Evolutionary conservation across 2,113 vertebrate species (phyloP).

Genomic region (Scolopax mira): DNA sequence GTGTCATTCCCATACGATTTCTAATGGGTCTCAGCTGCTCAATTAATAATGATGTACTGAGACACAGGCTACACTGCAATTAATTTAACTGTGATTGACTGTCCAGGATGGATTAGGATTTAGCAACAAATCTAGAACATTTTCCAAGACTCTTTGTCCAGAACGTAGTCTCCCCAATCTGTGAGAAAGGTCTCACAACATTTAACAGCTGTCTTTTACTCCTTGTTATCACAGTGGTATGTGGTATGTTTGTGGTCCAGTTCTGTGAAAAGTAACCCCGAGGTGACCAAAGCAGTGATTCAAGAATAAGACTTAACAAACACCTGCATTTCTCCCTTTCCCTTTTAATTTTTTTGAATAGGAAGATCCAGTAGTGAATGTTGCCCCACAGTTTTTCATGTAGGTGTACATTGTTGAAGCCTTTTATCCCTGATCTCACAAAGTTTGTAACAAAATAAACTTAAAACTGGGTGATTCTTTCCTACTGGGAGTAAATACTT

Average conservation of each 20-base stretch:
- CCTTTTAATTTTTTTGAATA: not conserved
- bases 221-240: not conserved
- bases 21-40: not conserved
- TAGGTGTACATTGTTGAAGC: not conserved
- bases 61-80: rapidly evolving
- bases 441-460: not conserved
- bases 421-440: not conserved
- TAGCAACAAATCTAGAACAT: not conserved
- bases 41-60: not conserved
- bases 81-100: not conserved
- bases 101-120: not conserved
- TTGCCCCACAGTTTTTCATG: not conserved
- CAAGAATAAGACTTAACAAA: not conserved
- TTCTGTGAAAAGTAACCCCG: not conserved
- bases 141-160: not conserved
- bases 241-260: not conserved
- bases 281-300: not conserved
- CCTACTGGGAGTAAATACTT: not conserved
- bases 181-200: not conserved
- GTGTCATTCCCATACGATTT: not conserved
- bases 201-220: not conserved
- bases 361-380: not conserved
- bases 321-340: not conserved
- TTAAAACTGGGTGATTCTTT: not conserved
- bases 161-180: not conserved